Evolutionary conservation across 2,113 vertebrate species (phyloP), one percentile per base, ranked within the genome.

Genomic region (Tachysurus fulvidraco): DNA sequence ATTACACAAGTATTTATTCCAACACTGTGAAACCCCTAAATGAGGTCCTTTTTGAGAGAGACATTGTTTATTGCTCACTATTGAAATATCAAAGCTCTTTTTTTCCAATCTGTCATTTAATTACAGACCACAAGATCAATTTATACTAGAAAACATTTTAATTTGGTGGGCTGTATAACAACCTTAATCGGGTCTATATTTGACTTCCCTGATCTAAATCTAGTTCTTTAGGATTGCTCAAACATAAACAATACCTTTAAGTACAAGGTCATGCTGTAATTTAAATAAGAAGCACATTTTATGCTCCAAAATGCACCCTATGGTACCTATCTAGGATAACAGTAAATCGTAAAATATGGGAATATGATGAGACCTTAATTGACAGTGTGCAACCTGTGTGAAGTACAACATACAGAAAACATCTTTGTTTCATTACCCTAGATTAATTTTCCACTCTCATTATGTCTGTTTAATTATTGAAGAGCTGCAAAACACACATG

Each of bases 311-410:
- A 74, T 12, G 19, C 41, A 74, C 36, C 9, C 41, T 23, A n/a
- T n/a, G n/a, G n/a, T n/a, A 46, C 11, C 4, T 46, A 44, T 46
- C 3, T 74, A 23, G 21, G 0, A 25, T 9, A 19, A 73, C 36
- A 21, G 36, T 21, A 46, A 74, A 46, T 7, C 46, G 36, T 74
- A 23, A 46, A 74, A 46, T 25, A 74, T 19, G 46, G 30, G 28
- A 50, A n/a, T 88, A 88, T 90, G 91, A 93, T 94, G 83, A 83
- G 85, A 89, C 83, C 81, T 91, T 92, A 92, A 93, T 92, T 92
- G 92, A 55, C 54, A 81, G 74, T 55, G 59, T 81, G 67, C 67
- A 64, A 81, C 69, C 82, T 65, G 85, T 62, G 17, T 74, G 54
- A 85, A 73, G 73, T 88, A 89, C 60, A 89, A 88, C 76, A 88